Evolutionary conservation across 2,113 vertebrate genomes (phyloP), one percentile per base, ranked within the genome.

Genomic region (Campylomormyrus tamandua): DNA sequence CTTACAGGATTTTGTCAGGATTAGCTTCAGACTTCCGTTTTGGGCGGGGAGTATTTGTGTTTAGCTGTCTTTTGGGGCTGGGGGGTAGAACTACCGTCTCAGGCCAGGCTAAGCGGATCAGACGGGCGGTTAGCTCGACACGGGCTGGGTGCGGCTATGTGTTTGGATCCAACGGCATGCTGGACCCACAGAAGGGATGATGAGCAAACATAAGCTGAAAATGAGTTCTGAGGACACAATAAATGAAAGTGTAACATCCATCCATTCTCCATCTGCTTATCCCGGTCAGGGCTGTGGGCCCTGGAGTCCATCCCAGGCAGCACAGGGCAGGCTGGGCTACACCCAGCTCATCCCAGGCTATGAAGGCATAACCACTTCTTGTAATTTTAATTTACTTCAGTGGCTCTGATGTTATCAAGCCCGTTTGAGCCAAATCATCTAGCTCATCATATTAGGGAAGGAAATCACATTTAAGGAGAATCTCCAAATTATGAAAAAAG

Each of bases 401-500:
- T 24, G 66, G 46, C 48, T 19, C 49, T 86, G 17, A 50, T 89
- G 85, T 56, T 66, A 10, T 48, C 83, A 86, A 50, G 66, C 8
- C 5, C 45, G 89, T 83, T 92, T 87, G 89, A 42, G 77, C 0
- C 6, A 56, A 83, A 91, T 90, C 62, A 88, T 91, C 83, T 48
- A 83, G 48, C 56, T 49, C 35, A 56, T 88, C 91, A 87, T 74
- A 89, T 91, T 87, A 80, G 90, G 52, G 39, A 58, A 80, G 53
- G 62, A 80, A 87, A 70, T 90, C 88, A 89, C 89, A 91, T 91
- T 91, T 91, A 91, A 53, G 90, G 90, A 89, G 90, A 88, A 92
- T 84, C 83, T 86, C 92, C 90, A 5, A 56, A 90, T 70, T 84
- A 92, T 91, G 93, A 92, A 88, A 92, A 91, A 94, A 95, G 93